Evolutionary conservation across 2,888 invertebrate genomes (phyloP).

Genomic region (Pinctada fucata): DNA sequence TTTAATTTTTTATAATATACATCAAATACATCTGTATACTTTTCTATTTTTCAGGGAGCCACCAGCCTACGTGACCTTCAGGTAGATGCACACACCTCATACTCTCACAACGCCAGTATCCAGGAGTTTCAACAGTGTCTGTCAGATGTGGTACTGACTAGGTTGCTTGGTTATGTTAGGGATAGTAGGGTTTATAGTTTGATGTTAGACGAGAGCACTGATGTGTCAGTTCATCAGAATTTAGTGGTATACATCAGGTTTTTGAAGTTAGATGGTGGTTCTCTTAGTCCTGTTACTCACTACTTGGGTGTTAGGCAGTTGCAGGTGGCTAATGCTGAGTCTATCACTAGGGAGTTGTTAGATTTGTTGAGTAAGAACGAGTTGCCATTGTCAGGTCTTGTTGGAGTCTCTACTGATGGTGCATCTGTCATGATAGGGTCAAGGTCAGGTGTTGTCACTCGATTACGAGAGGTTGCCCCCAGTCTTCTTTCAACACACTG

Average conservation of each 20-base stretch:
- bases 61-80: conserved; percentile 9
- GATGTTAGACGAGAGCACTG: conserved; percentile 19
- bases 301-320: conserved; percentile 38
- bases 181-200: conserved; percentile 18
- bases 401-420: conserved; percentile 44
- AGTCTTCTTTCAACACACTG: conserved; percentile 45
- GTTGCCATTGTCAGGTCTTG: conserved; percentile 25
- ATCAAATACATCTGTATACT: background rate
- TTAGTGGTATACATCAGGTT: conserved; percentile 16
- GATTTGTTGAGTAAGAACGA: conserved; percentile 25
- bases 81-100: conserved; percentile 15
- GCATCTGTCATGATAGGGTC: conserved; percentile 43
- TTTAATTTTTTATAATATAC: too few relatives aligned
- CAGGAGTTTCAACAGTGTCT: conserved; percentile 15
- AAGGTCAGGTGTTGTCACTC: conserved; percentile 43
- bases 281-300: conserved; percentile 27
- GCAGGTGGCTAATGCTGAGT: conserved; percentile 33
- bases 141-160: background rate
- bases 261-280: conserved; percentile 17
- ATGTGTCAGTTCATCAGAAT: conserved; percentile 20
- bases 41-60: background rate
- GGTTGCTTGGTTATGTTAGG: background rate
- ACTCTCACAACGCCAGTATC: conserved; percentile 3
- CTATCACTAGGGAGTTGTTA: conserved; percentile 25
- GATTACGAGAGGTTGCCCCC: conserved; percentile 34